Conservation (phyloP, 2,113 vertebrate genomes). For the Gallinago jamesoni region DNA sequence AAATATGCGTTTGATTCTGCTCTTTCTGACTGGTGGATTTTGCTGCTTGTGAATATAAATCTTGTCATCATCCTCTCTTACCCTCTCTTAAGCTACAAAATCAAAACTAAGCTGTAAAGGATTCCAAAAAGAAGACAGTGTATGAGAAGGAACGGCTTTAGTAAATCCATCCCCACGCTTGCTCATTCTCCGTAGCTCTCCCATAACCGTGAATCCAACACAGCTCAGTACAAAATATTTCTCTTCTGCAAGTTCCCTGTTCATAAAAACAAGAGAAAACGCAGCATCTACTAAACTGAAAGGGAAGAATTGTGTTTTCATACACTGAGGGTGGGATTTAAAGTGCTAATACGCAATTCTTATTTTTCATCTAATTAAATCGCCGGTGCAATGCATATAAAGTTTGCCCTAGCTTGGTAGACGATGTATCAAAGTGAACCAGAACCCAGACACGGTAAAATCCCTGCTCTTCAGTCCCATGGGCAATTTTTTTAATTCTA, state of each 20-base stretch:
- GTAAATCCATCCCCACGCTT: background rate
- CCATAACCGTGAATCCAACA: background rate
- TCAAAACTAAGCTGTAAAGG: background rate
- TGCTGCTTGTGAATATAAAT: slow-evolving; percentile 33
- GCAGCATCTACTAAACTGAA: background rate
- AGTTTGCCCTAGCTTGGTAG: background rate
- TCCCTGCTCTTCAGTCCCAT: background rate
- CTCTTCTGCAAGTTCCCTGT: background rate
- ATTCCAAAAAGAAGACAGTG: background rate
- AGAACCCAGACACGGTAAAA: background rate
- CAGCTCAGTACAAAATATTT: background rate
- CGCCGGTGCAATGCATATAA: background rate
- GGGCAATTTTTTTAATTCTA: background rate
- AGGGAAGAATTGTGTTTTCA: background rate
- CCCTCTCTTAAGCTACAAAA: slow-evolving; percentile 22
- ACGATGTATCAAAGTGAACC: background rate
- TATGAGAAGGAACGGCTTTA: slow-evolving; percentile 3
- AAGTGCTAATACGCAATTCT: background rate
- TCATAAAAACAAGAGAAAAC: background rate
- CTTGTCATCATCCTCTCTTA: slow-evolving; percentile 36
- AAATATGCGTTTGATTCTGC: slow-evolving; percentile 4
- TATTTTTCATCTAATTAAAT: background rate
- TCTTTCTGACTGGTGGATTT: slow-evolving; percentile 30
- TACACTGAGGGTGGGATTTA: background rate
- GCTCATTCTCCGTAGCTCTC: background rate